A percentile compares a stretch with the other conserved stretches of the same genome.
These are phyloP conservation scores for Erpobdella octoculata DNA, from an alignment of 2,888 invertebrate genomes.

Conservation along the genomic window DNA sequence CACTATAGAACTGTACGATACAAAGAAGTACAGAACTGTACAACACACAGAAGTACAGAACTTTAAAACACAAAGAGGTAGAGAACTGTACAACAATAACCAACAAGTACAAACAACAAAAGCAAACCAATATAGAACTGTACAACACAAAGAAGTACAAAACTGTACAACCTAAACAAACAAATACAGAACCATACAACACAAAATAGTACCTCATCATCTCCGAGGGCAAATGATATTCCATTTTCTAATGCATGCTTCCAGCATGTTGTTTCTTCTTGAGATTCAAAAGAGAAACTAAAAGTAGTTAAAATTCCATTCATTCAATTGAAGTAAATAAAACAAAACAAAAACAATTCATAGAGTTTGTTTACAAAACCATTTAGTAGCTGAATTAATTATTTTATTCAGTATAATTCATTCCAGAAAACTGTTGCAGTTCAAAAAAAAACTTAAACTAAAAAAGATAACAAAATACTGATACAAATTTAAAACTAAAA, in stretches of 20 bases:
- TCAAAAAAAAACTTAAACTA: not conserved
- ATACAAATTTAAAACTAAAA: not conserved
- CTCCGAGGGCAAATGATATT: constrained; percentile 47
- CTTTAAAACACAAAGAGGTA: too few relatives aligned
- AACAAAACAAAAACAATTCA: too few relatives aligned
- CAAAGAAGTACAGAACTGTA: too few relatives aligned
- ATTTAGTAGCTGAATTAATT: not conserved
- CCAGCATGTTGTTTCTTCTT: constrained; percentile 45
- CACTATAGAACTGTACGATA: too few relatives aligned
- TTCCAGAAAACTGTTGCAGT: not conserved
- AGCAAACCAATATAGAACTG: too few relatives aligned
- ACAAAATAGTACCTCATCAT: constrained; percentile 47
- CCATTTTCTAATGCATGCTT: constrained; percentile 48
- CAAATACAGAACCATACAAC: too few relatives aligned
- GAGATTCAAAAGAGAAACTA: constrained; percentile 45
- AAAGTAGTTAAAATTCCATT: not conserved
- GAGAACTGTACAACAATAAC: too few relatives aligned
- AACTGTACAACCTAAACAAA: too few relatives aligned
- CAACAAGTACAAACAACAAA: too few relatives aligned
- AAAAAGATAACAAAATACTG: not conserved
- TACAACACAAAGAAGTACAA: too few relatives aligned
- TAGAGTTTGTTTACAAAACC: too few relatives aligned
- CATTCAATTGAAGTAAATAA: not conserved
- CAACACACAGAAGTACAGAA: too few relatives aligned
- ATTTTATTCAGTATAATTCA: not conserved